Evolutionary conservation across 2,113 vertebrate species (phyloP).

Genomic region (Noctilio leporinus): DNA sequence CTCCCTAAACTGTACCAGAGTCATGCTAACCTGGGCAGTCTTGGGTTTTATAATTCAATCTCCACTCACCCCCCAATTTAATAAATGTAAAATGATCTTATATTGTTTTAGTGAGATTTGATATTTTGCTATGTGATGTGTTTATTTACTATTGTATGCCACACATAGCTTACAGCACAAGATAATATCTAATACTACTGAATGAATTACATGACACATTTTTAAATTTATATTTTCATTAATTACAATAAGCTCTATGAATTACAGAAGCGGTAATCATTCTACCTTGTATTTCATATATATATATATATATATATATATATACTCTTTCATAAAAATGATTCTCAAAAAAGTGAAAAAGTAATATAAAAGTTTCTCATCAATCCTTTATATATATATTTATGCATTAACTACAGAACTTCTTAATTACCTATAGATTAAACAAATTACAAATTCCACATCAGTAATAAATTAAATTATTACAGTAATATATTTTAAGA

Average conservation of each 20-base stretch:
- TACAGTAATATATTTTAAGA: not conserved
- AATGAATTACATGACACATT: not conserved
- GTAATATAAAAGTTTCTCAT: not conserved
- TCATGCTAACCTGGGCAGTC: not conserved
- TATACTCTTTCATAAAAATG: not conserved
- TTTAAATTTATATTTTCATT: not conserved
- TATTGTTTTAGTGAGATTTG: not conserved
- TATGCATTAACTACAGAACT: not conserved
- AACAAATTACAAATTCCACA: slow-evolving; percentile 17
- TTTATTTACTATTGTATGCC: not conserved
- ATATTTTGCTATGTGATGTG: not conserved
- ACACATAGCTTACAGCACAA: not conserved
- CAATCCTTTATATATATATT: not conserved
- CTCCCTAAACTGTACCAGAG: not conserved
- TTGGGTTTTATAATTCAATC: not conserved
- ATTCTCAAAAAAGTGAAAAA: not conserved
- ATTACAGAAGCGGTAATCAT: not conserved
- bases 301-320: not conserved
- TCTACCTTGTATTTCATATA: not conserved
- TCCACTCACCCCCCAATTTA: not conserved
- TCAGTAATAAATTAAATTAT: not conserved
- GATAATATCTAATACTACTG: not conserved
- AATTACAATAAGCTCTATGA: not conserved
- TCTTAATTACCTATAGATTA: not conserved
- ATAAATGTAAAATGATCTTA: not conserved